Evolutionary conservation across 2,113 vertebrate species (phyloP).

Genomic region (Danionella cerebrum): DNA sequence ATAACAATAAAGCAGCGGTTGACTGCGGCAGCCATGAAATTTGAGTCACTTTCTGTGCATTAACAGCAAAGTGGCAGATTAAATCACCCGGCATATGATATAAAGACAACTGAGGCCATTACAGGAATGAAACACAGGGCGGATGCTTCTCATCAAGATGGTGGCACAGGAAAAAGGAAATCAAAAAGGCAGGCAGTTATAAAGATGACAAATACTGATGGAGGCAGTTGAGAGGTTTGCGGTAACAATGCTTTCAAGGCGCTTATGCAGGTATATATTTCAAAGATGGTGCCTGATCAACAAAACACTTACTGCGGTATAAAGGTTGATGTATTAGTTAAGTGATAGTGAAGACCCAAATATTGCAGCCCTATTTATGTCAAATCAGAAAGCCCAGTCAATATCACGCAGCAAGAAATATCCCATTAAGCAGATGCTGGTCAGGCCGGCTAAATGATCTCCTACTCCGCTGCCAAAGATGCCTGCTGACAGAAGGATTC

Average conservation of each 20-base stretch:
- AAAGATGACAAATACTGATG: slow-evolving; percentile 8
- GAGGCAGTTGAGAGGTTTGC: background rate
- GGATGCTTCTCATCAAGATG: slow-evolving; percentile 16
- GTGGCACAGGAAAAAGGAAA: background rate
- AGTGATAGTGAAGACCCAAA: background rate
- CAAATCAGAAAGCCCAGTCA: background rate
- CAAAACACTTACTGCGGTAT: background rate
- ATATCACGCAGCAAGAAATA: background rate
- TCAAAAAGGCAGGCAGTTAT: background rate
- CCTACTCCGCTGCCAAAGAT: background rate
- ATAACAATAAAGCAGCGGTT: slow-evolving; percentile 48
- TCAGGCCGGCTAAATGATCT: background rate
- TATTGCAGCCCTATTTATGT: slow-evolving; percentile 4
- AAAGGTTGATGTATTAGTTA: background rate
- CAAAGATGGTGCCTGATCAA: slow-evolving; percentile 3
- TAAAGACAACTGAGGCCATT: slow-evolving; percentile 43
- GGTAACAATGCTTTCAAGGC: slow-evolving; percentile 16
- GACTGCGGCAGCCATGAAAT: slow-evolving; percentile 50
- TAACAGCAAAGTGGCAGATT: slow-evolving; percentile 53
- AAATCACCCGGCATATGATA: slow-evolving; percentile 48
- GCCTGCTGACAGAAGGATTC: background rate
- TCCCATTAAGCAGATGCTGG: background rate
- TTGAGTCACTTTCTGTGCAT: slow-evolving; percentile 50
- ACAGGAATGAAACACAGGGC: background rate
- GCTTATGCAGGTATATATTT: slow-evolving; percentile 1